phyloP scores from a whole-genome alignment of 2,113 vertebrate genomes.

The Oncorhynchus nerka region DNA sequence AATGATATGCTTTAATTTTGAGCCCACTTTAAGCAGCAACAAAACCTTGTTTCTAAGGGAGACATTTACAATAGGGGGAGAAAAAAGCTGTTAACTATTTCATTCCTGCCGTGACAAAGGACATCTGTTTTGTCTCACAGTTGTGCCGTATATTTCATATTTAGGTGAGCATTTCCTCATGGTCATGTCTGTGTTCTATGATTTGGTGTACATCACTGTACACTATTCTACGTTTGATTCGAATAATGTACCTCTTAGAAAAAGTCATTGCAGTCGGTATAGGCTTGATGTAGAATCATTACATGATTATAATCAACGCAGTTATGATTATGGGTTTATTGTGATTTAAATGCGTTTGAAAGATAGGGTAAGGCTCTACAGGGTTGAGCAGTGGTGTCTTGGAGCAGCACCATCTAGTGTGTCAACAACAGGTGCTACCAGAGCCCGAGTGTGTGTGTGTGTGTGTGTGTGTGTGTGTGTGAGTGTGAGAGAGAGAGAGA shows the following conservation, averaged over 20 bases:
- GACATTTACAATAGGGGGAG: constrained; percentile 82
- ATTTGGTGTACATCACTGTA: background rate
- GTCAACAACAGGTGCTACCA: constrained; percentile 39
- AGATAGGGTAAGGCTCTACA: constrained; percentile 2
- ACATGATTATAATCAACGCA: background rate
- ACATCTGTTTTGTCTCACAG: constrained; percentile 71
- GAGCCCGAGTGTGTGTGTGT: constrained; percentile 13
- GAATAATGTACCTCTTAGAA: background rate
- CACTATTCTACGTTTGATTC: background rate
- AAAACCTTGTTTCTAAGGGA: constrained; percentile 92
- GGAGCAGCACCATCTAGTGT: constrained; percentile 37
- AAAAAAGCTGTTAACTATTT: constrained; percentile 71
- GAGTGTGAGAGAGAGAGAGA: no score
- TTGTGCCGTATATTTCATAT: background rate
- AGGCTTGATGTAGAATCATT: background rate
- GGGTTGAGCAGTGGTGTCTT: constrained; percentile 23
- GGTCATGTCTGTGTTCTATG: background rate
- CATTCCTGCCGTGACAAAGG: constrained; percentile 65
- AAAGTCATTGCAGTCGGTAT: background rate
- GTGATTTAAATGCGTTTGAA: background rate
- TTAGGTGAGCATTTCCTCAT: background rate
- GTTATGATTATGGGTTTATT: background rate
- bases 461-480: no score
- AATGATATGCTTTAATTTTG: constrained; percentile 97
- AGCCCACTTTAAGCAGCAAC: constrained; percentile 97